Conservation (phyloP, 2,797 vertebrate genomes). For the Falco novaeseelandiae region DNA sequence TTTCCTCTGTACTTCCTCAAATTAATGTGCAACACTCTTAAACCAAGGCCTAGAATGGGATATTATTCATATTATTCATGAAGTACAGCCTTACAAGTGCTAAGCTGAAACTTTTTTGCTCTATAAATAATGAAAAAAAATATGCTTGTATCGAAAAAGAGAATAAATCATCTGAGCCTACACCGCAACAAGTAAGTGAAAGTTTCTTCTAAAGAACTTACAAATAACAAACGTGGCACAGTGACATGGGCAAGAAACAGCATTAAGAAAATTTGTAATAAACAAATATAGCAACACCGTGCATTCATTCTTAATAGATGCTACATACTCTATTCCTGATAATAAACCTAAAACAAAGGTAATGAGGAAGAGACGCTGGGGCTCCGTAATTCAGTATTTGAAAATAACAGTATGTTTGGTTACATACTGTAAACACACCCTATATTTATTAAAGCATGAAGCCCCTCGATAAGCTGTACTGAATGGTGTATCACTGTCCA, state of each 20-base stretch:
- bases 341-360: background rate
- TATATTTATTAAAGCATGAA: background rate
- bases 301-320: background rate
- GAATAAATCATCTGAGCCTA: background rate
- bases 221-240: background rate
- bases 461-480: background rate
- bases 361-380: background rate
- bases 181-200: rapidly evolving
- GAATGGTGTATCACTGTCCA: background rate
- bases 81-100: background rate
- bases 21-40: background rate
- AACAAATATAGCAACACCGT: background rate
- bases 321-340: background rate
- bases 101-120: background rate
- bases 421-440: background rate
- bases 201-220: background rate
- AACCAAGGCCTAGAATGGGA: background rate
- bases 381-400: background rate
- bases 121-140: background rate
- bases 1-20: background rate
- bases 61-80: background rate
- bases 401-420: background rate
- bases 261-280: background rate
- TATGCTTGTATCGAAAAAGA: background rate
- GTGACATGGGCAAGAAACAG: background rate